Evolutionary conservation across 1,140 invertebrate genomes (phyloP).

Genomic region (Dreissena rostriformis): DNA sequence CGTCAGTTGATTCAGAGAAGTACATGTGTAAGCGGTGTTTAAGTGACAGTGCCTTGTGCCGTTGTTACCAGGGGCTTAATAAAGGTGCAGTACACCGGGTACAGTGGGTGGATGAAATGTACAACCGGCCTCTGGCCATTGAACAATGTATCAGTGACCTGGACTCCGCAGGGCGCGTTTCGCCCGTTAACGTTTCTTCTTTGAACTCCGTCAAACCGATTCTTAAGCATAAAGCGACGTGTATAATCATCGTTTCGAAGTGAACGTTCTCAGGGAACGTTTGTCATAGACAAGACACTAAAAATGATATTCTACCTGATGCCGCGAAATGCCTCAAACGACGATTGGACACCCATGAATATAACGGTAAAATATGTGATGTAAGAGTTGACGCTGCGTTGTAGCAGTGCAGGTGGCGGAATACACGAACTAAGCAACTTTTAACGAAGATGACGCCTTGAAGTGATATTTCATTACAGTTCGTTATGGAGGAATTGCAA

Average conservation of each 20-base stretch:
- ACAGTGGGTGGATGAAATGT: slow-evolving; percentile 50
- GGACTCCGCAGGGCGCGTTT: background rate
- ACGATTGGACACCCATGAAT: too few species aligned
- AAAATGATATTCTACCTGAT: too few species aligned
- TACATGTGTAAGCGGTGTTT: slow-evolving; percentile 42
- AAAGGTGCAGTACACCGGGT: slow-evolving; percentile 28
- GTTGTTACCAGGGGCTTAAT: slow-evolving; percentile 5
- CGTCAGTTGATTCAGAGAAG: background rate
- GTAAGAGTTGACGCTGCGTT: too few species aligned
- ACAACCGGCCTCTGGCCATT: slow-evolving; percentile 31
- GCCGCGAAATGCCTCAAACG: too few species aligned
- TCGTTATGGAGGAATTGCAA: too few species aligned
- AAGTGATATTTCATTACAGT: too few species aligned
- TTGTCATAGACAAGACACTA: too few species aligned
- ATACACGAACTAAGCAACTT: too few species aligned
- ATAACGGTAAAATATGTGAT: too few species aligned
- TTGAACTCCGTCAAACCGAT: slow-evolving; percentile 38
- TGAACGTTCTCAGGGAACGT: slow-evolving; percentile 1
- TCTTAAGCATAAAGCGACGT: slow-evolving; percentile 55
- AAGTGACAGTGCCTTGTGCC: slow-evolving; percentile 26
- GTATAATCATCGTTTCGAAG: slow-evolving; percentile 51
- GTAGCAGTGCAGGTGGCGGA: too few species aligned
- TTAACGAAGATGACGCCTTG: too few species aligned
- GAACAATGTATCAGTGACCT: slow-evolving; percentile 16
- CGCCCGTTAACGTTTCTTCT: background rate